Conservation (phyloP, 2,888 invertebrate genomes). For the Drosophila kanekoi region DNA sequence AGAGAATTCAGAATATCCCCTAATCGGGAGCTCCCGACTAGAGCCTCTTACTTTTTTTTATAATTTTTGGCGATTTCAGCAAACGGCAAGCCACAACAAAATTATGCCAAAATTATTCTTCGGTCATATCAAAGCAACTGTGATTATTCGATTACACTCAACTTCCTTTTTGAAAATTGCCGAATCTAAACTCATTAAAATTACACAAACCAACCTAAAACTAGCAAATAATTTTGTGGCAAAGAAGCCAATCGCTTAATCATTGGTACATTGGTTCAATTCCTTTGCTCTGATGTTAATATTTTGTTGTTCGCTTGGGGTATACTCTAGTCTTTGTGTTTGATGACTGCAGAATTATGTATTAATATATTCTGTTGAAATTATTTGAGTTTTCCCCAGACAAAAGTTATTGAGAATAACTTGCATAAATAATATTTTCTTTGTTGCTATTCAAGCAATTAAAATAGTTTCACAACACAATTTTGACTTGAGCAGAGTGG, state of each 20-base stretch:
- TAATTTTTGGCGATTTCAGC: neutral
- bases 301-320: neutral
- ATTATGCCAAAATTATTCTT: neutral
- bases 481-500: too few species aligned
- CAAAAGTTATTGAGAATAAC: neutral
- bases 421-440: neutral
- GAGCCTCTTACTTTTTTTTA: neutral
- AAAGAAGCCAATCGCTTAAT: neutral
- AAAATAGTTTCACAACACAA: too few species aligned
- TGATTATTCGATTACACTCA: slow-evolving; percentile 26
- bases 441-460: too few species aligned
- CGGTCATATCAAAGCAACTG: slow-evolving; percentile 10
- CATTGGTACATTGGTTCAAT: slow-evolving; percentile 23
- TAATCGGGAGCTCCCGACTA: neutral
- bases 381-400: neutral
- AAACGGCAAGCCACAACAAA: neutral
- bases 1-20: too few species aligned
- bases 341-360: too few species aligned
- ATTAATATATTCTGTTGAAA: neutral
- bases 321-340: too few species aligned
- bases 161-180: slow-evolving; percentile 48
- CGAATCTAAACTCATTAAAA: slow-evolving; percentile 47
- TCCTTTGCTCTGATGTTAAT: neutral
- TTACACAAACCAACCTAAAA: slow-evolving; percentile 36
- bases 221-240: slow-evolving; percentile 37